Base-by-base conservation (phyloP, 2,888 invertebrate genomes). In the Aleiodes leptofemur region DNA sequence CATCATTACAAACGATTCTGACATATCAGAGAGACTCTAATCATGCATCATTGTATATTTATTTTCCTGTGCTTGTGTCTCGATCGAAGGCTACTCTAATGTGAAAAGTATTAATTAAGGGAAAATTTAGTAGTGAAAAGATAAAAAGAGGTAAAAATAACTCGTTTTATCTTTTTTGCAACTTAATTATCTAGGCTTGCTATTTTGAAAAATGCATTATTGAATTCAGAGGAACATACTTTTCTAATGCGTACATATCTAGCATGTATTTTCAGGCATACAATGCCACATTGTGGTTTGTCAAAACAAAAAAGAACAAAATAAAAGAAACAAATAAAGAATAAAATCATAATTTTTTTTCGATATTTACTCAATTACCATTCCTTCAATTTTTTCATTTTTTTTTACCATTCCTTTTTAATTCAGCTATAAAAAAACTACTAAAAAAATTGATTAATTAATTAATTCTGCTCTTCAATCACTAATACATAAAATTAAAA, bases 171-270 rank as follows among this genome's bases (percentile, higher is more conserved):
- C n/a, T 8, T 43, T 9, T 43, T 43, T 3, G 11, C 43, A 4
- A 43, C 43, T 43, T 5, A 43, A 43, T 43, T 9, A 9, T 43
- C 43, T 43, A 43, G 43, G 43, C 8, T 43, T 43, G 43, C 43
- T 7, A 43, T 43, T 43, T 43, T 43, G 11, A 43, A 43, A 14
- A 71, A 68, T 16, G 53, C 57, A 70, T 76, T 76, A 72, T 55
- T 77, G 73, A 76, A 78, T 75, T 76, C 72, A 73, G 43, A 77
- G 75, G 80, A 77, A 79, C 79, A 85, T 84, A 84, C 81, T 83
- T 86, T 86, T 86, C 85, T 86, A 86, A 85, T 80, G 82, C 81
- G 79, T 86, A 83, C 80, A 82, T 84, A 85, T 82, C 82, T 83
- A 80, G 79, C 79, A 76, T 77, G 77, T 84, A 83, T 80, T 78